Evolutionary conservation across 2,888 invertebrate genomes (phyloP), one percentile per base, ranked within the genome.

Genomic region (Harpalus rufipes): DNA sequence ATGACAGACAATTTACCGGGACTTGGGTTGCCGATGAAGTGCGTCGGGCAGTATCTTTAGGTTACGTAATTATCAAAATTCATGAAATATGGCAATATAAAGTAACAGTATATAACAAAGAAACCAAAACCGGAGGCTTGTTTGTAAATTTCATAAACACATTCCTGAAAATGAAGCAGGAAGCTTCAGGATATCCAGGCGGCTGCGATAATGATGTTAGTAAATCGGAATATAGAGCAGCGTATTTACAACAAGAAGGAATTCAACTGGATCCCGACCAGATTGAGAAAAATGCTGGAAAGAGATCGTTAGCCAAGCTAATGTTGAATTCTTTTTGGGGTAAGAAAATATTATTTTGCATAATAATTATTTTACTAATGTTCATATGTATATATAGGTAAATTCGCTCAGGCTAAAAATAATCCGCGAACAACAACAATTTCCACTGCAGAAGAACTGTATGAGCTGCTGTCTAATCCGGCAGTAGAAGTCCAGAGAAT

Each of bases 21-120:
- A 89, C 89, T 0, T 90, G 88, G 89, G 88, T 89, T 32, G 86
- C 87, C 1, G 87, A 87, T n/a, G 90, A 90, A 86, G 39, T 90
- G 0, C 59, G 86, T 39, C 87, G 86, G 84, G 90, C 89, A 6
- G 41, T 88, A 0, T 44, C 86, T 78, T 79, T 85, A 25, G 89
- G 89, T 0, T 90, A 90, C 61, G 79, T 82, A 63, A 86, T 89
- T 21, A 7, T 87, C 0, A 83, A 88, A 59, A 87, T 89, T n/a
- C 86, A 87, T 51, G 89, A 89, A 86, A 88, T 90, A 14, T 90
- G 89, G 88, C 87, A 89, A 79, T 90, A 89, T 82, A 74, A 88
- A 25, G 61, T 86, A 72, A 85, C 87, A 0, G 25, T 10, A 12
- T 65, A 65, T 32, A 65, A 65, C 21, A 21, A 18, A 61, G 4